Base-by-base conservation (phyloP, 35 echinoderm and acorn worm genomes). In the Apostichopus parvimensis region DNA sequence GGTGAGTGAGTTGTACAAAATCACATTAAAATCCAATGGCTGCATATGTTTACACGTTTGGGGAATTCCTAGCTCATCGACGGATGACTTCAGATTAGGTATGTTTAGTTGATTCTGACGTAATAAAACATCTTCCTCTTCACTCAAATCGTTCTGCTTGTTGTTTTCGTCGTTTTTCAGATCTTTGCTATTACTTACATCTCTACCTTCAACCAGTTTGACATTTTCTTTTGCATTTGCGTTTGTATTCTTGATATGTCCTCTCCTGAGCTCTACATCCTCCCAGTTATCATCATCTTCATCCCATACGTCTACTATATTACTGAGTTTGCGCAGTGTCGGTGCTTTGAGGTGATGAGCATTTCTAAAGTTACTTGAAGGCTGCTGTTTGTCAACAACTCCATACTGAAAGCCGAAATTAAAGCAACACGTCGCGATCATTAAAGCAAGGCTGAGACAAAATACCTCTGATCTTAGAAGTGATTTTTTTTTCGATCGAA, bases 331-430 rank as follows among this genome's bases (percentile, higher is more conserved):
- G 21, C 58, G 20, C 56, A 9, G 8, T 52, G 79, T 82, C 12
- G 85, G 65, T 17, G 26, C 18, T 65, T 72, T 18, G 2, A 21
- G 85, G 4, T 9, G 55, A 45, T 3, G 12, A 4, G 18, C 58
- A 13, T 21, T 83, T 53, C 55, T 56, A 65, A 17, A 22, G 10
- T 87, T 28, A 28, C 14, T 72, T 18, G 80, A 11, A 53, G 34
- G 55, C 58, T 68, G n/a, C 6, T 5, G 6, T 9, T 45, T 23
- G 20, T 68, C 58, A 9, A 87, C 10, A 17, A 68, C 85, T 10
- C 85, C 60, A 68, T 87, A 68, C 28, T 87, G 85, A 60, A 87
- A 87, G 8, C 85, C 85, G 58, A 87, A 87, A 23, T 72, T 87
- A 53, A 87, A 87, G 20, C 57, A 72, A 26, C 8, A 68, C 60